These are phyloP conservation scores for Microcebus ravelobensis DNA, from an alignment of 2,113 vertebrate genomes.

Conservation along the genomic window DNA sequence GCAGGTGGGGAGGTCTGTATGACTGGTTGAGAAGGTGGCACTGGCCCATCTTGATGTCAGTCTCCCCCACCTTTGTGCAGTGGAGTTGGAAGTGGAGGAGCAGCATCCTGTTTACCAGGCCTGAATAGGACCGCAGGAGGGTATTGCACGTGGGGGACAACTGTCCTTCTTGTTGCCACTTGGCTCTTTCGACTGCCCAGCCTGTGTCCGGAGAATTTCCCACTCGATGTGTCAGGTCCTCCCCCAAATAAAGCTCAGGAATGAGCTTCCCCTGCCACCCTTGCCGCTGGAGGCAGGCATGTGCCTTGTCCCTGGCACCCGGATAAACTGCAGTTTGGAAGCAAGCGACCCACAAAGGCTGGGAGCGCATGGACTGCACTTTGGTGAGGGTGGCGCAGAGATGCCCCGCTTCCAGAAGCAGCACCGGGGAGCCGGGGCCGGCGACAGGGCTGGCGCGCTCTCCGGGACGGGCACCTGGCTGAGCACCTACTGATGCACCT, in stretches of 20 bases:
- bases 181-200: background rate
- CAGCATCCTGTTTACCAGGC: background rate
- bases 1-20: background rate
- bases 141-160: background rate
- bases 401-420: background rate
- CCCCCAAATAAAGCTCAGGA: background rate
- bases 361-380: background rate
- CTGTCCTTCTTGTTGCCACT: background rate
- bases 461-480: background rate
- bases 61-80: background rate
- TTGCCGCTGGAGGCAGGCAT: background rate
- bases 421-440: background rate
- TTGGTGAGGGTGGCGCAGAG: background rate
- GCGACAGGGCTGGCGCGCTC: background rate
- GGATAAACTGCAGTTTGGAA: background rate
- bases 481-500: background rate
- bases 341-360: background rate
- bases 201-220: background rate
- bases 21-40: background rate
- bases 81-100: background rate
- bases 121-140: background rate
- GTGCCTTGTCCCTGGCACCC: background rate
- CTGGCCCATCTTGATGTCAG: background rate
- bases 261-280: background rate
- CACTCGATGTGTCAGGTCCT: background rate